Percentiles rank a stretch among this genome's conserved stretches.
Evolutionary conservation across 2,888 invertebrate species (phyloP).

Genomic region (Baronia brevicornis): DNA sequence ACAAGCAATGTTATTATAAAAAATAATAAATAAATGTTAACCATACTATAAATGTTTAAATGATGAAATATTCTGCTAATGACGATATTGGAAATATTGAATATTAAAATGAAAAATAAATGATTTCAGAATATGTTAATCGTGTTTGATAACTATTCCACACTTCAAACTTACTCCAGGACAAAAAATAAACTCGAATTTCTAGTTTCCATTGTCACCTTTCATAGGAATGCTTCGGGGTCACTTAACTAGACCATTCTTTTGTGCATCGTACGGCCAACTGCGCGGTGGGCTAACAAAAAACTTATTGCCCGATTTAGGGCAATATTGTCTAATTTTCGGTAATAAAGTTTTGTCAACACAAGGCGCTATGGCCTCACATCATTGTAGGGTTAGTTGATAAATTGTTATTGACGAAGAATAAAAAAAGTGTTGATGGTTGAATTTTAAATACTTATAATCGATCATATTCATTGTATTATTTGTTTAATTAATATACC

Average conservation of each 20-base stretch:
- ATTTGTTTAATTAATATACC: slow-evolving; percentile 1
- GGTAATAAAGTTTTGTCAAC: slow-evolving; percentile 75
- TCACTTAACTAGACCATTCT: slow-evolving; percentile 65
- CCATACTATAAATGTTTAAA: too few species aligned
- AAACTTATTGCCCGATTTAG: slow-evolving; percentile 53
- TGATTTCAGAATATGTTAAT: too few species aligned
- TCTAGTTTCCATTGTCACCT: slow-evolving; percentile 55
- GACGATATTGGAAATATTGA: background rate
- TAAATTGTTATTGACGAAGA: slow-evolving; percentile 57
- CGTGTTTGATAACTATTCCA: too few species aligned
- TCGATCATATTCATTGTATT: slow-evolving; percentile 30
- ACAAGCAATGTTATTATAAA: too few species aligned
- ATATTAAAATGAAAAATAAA: too few species aligned
- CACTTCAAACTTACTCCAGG: slow-evolving; percentile 5
- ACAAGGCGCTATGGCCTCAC: slow-evolving; percentile 49
- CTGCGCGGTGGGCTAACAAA: slow-evolving; percentile 56
- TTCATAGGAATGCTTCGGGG: slow-evolving; percentile 47
- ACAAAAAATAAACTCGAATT: slow-evolving; percentile 43
- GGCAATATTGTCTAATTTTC: slow-evolving; percentile 71
- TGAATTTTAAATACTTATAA: slow-evolving; percentile 31
- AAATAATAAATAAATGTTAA: too few species aligned
- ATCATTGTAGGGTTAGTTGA: slow-evolving; percentile 57
- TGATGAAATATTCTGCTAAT: background rate
- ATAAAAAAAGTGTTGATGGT: slow-evolving; percentile 53
- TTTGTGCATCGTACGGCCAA: slow-evolving; percentile 38